Conservation (phyloP, 2,888 invertebrate species). For the Tiliacea aurago region DNA sequence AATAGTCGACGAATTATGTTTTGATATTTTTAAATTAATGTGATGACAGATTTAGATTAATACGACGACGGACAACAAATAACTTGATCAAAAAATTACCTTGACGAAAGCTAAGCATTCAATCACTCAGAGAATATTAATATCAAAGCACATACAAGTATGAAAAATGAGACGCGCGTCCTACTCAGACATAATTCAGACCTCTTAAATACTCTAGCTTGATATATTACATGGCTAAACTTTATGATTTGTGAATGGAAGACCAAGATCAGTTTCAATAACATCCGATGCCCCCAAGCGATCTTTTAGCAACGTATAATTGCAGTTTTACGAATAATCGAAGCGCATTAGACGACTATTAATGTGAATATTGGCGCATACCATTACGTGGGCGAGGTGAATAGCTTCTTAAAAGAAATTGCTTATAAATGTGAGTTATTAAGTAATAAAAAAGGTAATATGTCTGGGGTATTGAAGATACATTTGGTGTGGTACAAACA, state of each 20-base stretch:
- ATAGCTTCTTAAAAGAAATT: conserved; percentile 61
- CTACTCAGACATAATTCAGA: conserved; percentile 45
- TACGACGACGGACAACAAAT: background rate
- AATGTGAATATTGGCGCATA: conserved; percentile 60
- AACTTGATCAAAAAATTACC: conserved; percentile 8
- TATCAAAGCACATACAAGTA: conserved; percentile 12
- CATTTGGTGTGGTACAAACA: conserved; percentile 48
- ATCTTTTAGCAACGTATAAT: conserved; percentile 62
- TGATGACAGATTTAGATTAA: conserved; percentile 16
- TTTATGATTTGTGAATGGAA: conserved; percentile 52
- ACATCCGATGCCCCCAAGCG: conserved; percentile 43
- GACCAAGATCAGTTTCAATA: conserved; percentile 47
- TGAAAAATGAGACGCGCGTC: conserved; percentile 33
- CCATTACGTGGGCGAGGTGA: conserved; percentile 56
- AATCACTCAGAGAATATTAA: conserved; percentile 26
- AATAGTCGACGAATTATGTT: background rate
- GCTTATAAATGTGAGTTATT: conserved; percentile 58
- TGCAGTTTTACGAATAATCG: conserved; percentile 53
- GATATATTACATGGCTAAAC: conserved; percentile 42
- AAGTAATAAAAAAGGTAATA: conserved; percentile 53
- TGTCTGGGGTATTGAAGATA: conserved; percentile 47
- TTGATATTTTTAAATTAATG: conserved; percentile 5
- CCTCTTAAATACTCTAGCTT: conserved; percentile 37
- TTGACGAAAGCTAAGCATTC: conserved; percentile 8
- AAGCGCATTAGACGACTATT: conserved; percentile 56